phyloP scores from a whole-genome alignment of 2,888 invertebrate species.

The Sarcophaga variegata region DNA sequence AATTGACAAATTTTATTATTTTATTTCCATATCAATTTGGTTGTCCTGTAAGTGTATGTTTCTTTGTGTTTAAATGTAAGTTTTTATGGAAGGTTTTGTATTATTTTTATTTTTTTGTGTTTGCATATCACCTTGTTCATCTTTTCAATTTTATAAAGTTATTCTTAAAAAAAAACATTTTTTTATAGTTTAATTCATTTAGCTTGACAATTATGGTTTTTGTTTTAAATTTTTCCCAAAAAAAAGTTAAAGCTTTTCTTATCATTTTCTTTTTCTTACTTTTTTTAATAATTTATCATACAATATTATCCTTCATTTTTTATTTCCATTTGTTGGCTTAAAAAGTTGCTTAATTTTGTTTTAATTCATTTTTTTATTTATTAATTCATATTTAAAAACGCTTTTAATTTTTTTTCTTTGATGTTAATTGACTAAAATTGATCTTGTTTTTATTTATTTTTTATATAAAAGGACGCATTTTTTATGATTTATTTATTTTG shows the following conservation, averaged over 20 bases:
- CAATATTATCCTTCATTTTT: slow-evolving; percentile 48
- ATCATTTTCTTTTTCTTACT: slow-evolving; percentile 43
- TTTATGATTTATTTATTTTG: slow-evolving; percentile 53
- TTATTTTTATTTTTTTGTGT: too few relatives aligned
- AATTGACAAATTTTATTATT: slow-evolving; percentile 47
- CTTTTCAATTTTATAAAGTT: slow-evolving; percentile 43
- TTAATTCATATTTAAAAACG: slow-evolving; percentile 62
- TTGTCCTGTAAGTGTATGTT: slow-evolving; percentile 22
- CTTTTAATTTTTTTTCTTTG: slow-evolving; percentile 69
- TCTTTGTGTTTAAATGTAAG: slow-evolving; percentile 38
- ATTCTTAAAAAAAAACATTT: slow-evolving; percentile 24
- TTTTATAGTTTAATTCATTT: slow-evolving; percentile 53
- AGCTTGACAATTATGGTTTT: slow-evolving; percentile 44
- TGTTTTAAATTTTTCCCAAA: slow-evolving; percentile 54
- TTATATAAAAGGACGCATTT: slow-evolving; percentile 77
- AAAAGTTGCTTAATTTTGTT: slow-evolving; percentile 50
- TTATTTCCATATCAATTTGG: slow-evolving; percentile 20
- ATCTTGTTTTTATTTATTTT: slow-evolving; percentile 75
- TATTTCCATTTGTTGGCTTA: slow-evolving; percentile 27
- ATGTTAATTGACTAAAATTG: slow-evolving; percentile 81
- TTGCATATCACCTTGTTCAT: slow-evolving; percentile 66
- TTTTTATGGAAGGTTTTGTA: slow-evolving; percentile 65
- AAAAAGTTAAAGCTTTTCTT: slow-evolving; percentile 67
- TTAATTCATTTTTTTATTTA: slow-evolving; percentile 41
- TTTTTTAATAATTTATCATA: slow-evolving; percentile 48